These are phyloP conservation scores for Aselliscus stoliczkanus DNA, from an alignment of 2,797 vertebrate genomes.

Conservation along the genomic window DNA sequence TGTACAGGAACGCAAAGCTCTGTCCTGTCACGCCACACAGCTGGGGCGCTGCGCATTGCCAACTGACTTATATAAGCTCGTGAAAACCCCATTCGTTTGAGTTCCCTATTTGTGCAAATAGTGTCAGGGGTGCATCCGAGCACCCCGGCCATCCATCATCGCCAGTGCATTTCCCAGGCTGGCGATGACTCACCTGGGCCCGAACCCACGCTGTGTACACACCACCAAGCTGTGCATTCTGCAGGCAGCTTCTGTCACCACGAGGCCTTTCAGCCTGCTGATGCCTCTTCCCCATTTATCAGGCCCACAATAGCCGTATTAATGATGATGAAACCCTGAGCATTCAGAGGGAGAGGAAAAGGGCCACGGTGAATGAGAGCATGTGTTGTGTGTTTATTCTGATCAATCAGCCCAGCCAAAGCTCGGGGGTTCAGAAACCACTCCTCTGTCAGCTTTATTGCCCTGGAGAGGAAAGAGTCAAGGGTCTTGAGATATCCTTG, in stretches of 20 bases:
- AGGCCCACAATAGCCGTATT: conserved; percentile 30
- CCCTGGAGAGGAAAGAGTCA: background rate
- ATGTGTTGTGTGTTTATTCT: background rate
- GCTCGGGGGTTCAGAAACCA: background rate
- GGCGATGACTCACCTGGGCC: conserved; percentile 61
- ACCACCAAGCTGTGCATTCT: conserved; percentile 21
- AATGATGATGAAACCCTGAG: conserved; percentile 48
- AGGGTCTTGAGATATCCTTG: background rate
- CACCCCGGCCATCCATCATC: conserved; percentile 75
- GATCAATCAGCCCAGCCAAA: background rate
- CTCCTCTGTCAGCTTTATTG: background rate
- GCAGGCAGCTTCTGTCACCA: conserved; percentile 69
- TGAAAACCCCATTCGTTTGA: conserved; percentile 57
- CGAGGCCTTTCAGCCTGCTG: conserved; percentile 43
- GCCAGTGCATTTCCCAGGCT: conserved; percentile 55
- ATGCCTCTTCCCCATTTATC: conserved; percentile 34
- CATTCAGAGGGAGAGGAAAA: background rate
- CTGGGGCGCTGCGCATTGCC: conserved; percentile 60
- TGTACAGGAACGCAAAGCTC: conserved; percentile 65
- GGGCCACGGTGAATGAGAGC: background rate
- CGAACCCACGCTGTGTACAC: conserved; percentile 56
- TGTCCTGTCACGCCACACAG: conserved; percentile 67
- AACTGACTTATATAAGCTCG: conserved; percentile 50
- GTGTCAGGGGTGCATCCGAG: conserved; percentile 60
- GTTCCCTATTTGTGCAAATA: conserved; percentile 71